Percentiles rank a stretch among this genome's conserved stretches.
These are phyloP conservation scores for Sarotherodon lohbergeri DNA, from an alignment of 2,113 vertebrate genomes.

Conservation along the genomic window DNA sequence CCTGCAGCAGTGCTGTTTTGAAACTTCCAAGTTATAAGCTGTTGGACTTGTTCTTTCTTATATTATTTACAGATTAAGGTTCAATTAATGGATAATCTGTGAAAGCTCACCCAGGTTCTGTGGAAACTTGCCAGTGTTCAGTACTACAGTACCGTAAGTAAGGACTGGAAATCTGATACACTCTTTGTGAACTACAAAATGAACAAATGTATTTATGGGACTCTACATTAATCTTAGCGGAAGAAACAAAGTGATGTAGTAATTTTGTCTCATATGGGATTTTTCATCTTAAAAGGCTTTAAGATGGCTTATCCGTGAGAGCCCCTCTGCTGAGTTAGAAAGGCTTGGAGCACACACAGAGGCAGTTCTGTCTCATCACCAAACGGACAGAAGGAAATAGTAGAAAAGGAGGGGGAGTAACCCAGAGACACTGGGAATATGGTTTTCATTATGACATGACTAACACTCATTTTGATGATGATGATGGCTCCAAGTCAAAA, in stretches of 20 bases:
- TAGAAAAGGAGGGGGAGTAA: neutral
- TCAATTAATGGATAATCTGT: neutral
- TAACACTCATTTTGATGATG: neutral
- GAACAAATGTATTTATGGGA: neutral
- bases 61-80: neutral
- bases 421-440: neutral
- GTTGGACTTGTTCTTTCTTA: neutral
- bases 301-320: slow-evolving; percentile 26
- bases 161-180: neutral
- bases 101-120: neutral
- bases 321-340: slow-evolving; percentile 49
- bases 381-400: neutral
- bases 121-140: neutral
- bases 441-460: neutral
- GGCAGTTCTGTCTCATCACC: slow-evolving; percentile 35
- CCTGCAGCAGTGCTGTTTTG: neutral
- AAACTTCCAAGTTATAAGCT: neutral
- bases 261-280: neutral
- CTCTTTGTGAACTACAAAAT: neutral
- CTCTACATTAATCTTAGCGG: neutral
- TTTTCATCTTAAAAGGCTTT: slow-evolving; percentile 28
- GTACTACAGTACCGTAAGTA: neutral
- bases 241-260: neutral
- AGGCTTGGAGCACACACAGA: slow-evolving; percentile 50
- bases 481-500: neutral